Base-by-base conservation (phyloP, 1,140 invertebrate genomes). In the Grapholita molesta region DNA sequence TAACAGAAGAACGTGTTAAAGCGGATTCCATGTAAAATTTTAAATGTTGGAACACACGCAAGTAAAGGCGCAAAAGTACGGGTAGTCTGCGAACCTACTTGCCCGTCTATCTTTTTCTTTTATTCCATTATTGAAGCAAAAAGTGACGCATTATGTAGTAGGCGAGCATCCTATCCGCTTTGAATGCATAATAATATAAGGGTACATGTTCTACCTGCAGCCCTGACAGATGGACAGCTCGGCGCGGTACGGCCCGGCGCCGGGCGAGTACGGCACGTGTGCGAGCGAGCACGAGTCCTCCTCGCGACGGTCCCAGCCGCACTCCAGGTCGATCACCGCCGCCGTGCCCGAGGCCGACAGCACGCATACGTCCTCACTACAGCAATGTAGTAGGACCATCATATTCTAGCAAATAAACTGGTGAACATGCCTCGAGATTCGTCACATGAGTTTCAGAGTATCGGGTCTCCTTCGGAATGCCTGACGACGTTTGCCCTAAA, bases 271-370 rank as follows among this genome's bases (percentile, higher is more conserved):
- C 0, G 88, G 88, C 28, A 89, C 85, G 72, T 90, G 87, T 6
- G 84, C 81, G 24, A 78, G 70, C 23, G 77, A 70, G 32, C 86
- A 88, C 1, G 64, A 42, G 11, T 84, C 82, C 0, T 28, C 55
- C 12, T 78, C 75, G 24, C 3, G 24, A 1, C 15, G 30, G 2
- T 53, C 3, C 64, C 84, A 83, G 24, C 82, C 87, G 32, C 87
- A 89, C 74, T 91, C 89, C 5, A 91, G 64, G 15, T 91, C 89
- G 72, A 91, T 91, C 0, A 98, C 94, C 0, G 97, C 98, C 2
- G 98, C 98, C 0, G 98, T 99, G 0, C 98, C 98, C 25, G 94
- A 96, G 0, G 97, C 98, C 73, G 97, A 99, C 38, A 99, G 84
- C 0, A 99, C 95, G 82, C 98, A 98, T 0, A 99, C 96, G 81